Conservation (phyloP, 2,888 invertebrate genomes). For the Suillia variegata region DNA sequence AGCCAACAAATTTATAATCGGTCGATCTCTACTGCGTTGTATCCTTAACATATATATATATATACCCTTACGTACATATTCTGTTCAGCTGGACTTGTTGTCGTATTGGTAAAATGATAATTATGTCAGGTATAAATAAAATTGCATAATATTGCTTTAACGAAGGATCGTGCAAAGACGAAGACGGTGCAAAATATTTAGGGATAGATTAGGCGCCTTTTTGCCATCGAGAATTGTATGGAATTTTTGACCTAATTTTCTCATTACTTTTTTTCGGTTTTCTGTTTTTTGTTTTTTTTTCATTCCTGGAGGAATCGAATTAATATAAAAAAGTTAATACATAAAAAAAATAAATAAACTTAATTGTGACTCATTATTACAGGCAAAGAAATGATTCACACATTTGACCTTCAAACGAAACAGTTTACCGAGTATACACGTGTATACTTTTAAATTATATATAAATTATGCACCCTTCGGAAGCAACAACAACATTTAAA, state of each 20-base stretch:
- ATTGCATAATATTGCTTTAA: slow-evolving; percentile 42
- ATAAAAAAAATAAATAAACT: no score
- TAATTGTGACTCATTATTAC: background rate
- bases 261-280: no score
- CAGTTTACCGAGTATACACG: no score
- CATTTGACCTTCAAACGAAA: background rate
- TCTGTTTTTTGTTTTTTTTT: no score
- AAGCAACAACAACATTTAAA: background rate
- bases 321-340: no score
- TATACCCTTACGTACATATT: slow-evolving; percentile 12
- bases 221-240: slow-evolving; percentile 9
- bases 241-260: slow-evolving; percentile 17
- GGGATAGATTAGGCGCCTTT: slow-evolving; percentile 2
- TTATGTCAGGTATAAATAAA: slow-evolving; percentile 49
- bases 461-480: slow-evolving; percentile 13
- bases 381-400: background rate
- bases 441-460: background rate
- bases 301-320: no score
- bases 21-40: no score
- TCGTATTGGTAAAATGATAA: no score
- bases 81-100: no score
- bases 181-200: background rate
- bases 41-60: background rate
- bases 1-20: no score
- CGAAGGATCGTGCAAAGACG: slow-evolving; percentile 35